Evolutionary conservation across 2,797 vertebrate genomes (phyloP).

Genomic region (Galago senegalensis): DNA sequence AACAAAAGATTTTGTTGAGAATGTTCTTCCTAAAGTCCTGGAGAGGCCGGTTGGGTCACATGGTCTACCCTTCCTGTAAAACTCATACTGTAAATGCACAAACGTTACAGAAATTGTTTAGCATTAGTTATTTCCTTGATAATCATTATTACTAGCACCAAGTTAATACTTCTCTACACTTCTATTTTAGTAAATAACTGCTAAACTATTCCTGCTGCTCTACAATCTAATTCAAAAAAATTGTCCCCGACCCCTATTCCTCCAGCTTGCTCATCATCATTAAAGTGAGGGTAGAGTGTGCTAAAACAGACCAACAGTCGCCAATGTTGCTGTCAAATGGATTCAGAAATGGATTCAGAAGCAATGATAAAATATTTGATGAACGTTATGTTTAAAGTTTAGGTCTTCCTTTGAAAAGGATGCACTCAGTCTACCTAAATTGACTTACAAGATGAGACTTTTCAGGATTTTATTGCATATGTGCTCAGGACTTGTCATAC

Average conservation of each 20-base stretch:
- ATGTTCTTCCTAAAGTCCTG: neutral
- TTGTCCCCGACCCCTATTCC: neutral
- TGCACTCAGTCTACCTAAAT: neutral
- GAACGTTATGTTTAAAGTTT: neutral
- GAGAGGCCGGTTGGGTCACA: neutral
- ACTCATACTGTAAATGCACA: neutral
- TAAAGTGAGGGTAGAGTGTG: neutral
- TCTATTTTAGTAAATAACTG: conserved; percentile 6
- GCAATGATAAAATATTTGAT: neutral
- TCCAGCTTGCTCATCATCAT: neutral
- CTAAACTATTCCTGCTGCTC: neutral
- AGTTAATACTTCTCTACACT: neutral
- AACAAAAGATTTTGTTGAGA: neutral
- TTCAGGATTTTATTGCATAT: neutral
- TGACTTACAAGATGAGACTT: neutral
- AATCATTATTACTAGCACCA: neutral
- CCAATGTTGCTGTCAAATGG: neutral
- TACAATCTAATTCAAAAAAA: neutral
- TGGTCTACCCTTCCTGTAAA: neutral
- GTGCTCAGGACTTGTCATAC: neutral
- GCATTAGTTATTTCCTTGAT: neutral
- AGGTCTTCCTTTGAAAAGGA: neutral
- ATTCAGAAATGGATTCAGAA: conserved; percentile 1
- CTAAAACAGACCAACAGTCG: neutral
- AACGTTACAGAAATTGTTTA: neutral